Conservation (phyloP, 2,888 invertebrate species). For the Heteromurus nitidus region DNA sequence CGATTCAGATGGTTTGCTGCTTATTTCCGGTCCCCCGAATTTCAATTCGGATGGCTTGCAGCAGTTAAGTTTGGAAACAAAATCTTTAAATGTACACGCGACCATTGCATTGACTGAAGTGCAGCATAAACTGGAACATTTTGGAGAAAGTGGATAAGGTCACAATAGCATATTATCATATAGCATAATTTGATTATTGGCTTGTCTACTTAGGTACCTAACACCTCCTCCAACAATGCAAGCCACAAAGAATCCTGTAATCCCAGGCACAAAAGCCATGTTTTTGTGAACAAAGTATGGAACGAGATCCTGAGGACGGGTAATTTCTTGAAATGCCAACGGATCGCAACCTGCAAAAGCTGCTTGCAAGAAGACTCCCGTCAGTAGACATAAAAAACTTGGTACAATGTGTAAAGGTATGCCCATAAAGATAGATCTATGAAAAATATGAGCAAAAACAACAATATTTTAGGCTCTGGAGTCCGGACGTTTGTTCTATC, state of each 20-base stretch:
- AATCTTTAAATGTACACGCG: constrained; percentile 69
- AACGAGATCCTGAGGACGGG: constrained; percentile 45
- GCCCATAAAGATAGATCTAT: constrained; percentile 57
- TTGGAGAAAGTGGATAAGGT: neutral
- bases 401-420: constrained; percentile 62
- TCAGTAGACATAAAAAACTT: constrained; percentile 46
- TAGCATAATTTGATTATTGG: too few species aligned
- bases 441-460: too few species aligned
- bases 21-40: constrained; percentile 25
- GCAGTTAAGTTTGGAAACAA: constrained; percentile 29
- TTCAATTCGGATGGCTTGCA: constrained; percentile 24
- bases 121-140: constrained; percentile 50
- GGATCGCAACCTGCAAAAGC: constrained; percentile 63
- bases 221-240: constrained; percentile 54
- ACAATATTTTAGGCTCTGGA: too few species aligned
- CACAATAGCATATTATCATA: neutral
- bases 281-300: constrained; percentile 58
- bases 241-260: constrained; percentile 63
- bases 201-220: constrained; percentile 46
- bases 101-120: constrained; percentile 59
- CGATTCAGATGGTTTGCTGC: constrained; percentile 22
- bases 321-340: constrained; percentile 20
- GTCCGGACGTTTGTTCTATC: too few species aligned
- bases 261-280: constrained; percentile 61
- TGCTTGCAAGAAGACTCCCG: constrained; percentile 64